These are phyloP conservation scores for Papilio dardanus DNA, from an alignment of 1,140 invertebrate species.

Conservation along the genomic window DNA sequence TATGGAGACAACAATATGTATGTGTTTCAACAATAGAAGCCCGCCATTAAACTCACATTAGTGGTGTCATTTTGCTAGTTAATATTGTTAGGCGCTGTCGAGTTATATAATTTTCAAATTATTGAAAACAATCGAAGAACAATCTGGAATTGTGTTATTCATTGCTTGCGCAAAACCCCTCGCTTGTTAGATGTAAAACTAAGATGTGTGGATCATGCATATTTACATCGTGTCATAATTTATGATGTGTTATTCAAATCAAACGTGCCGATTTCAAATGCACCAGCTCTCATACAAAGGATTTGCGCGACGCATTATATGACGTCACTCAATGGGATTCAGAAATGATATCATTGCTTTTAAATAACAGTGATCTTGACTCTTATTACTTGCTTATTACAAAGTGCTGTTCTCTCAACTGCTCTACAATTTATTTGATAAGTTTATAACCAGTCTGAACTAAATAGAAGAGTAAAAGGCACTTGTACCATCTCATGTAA, in stretches of 20 bases:
- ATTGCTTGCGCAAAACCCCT: background rate
- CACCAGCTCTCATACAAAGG: constrained; percentile 17
- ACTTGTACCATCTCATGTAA: background rate
- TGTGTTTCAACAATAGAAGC: background rate
- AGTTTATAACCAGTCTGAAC: background rate
- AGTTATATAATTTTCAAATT: background rate
- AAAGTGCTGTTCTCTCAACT: background rate
- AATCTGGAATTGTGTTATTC: background rate
- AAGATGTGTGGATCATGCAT: background rate
- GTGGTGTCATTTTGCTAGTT: constrained; percentile 1
- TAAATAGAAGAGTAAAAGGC: background rate
- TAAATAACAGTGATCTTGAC: constrained; percentile 29
- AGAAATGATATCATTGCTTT: constrained; percentile 31
- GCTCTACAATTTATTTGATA: background rate
- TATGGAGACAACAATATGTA: no score
- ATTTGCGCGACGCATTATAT: constrained; percentile 24
- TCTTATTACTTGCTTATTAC: constrained; percentile 19
- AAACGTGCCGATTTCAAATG: constrained; percentile 25
- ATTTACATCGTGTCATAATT: constrained; percentile 14
- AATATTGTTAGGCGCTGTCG: background rate
- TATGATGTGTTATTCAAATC: constrained; percentile 31
- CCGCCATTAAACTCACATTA: background rate
- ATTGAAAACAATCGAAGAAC: background rate
- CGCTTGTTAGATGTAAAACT: background rate
- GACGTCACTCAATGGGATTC: constrained; percentile 14